These are phyloP conservation scores for Gerris lacustris DNA, from an alignment of 2,888 invertebrate genomes.

Conservation along the genomic window DNA sequence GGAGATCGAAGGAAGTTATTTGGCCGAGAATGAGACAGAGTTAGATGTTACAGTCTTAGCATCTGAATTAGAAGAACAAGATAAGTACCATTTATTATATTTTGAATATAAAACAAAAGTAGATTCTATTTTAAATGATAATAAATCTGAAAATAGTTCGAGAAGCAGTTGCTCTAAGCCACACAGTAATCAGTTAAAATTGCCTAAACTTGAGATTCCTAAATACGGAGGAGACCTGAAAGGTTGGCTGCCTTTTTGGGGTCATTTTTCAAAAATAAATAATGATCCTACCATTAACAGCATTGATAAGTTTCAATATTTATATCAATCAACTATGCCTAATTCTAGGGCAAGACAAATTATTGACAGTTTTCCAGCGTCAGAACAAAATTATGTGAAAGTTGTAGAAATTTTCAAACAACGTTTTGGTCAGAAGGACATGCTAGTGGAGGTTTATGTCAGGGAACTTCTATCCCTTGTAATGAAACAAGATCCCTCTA, in stretches of 20 bases:
- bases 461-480: background rate
- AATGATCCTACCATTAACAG: background rate
- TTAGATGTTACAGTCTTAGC: too few species aligned
- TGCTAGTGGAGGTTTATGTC: background rate
- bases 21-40: too few species aligned
- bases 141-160: background rate
- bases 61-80: background rate
- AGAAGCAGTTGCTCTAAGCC: background rate
- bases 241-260: background rate
- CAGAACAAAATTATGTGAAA: background rate
- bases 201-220: background rate
- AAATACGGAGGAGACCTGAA: background rate
- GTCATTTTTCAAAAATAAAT: background rate
- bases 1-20: too few species aligned
- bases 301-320: slow-evolving; percentile 1
- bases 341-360: background rate
- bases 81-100: background rate
- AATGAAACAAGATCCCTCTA: background rate
- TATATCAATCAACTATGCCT: background rate
- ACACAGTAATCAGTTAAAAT: background rate
- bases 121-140: background rate
- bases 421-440: background rate
- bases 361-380: background rate
- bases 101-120: background rate
- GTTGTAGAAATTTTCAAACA: background rate